Percentiles rank a stretch among this genome's conserved stretches.
Evolutionary conservation across 2,888 invertebrate species (phyloP).

Genomic region (Rambutsinella grinnellia): DNA sequence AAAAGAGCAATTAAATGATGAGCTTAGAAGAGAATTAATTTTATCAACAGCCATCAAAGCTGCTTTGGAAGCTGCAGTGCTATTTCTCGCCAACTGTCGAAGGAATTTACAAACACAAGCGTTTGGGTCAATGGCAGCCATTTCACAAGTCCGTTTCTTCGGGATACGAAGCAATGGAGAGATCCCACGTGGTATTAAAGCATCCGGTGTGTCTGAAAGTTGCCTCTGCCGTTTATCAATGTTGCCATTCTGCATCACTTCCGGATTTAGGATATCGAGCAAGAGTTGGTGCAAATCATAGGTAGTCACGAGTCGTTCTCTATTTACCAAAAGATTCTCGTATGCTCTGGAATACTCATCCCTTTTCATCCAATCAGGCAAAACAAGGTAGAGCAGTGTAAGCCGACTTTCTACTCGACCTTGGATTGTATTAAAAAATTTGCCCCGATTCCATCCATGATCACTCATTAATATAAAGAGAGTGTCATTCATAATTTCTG

Average conservation of each 20-base stretch:
- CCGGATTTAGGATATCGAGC: slow-evolving; percentile 74
- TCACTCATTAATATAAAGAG: slow-evolving; percentile 83
- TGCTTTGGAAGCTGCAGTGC: slow-evolving; percentile 73
- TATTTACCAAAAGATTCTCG: slow-evolving; percentile 72
- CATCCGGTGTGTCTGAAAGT: slow-evolving; percentile 24
- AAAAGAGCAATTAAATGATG: slow-evolving; percentile 74
- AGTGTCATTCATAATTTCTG: slow-evolving; percentile 77
- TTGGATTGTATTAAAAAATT: slow-evolving; percentile 85
- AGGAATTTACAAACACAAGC: slow-evolving; percentile 89
- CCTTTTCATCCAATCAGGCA: slow-evolving; percentile 80
- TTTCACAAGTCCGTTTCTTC: slow-evolving; percentile 79
- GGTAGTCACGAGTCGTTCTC: slow-evolving; percentile 78
- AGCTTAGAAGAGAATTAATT: slow-evolving; percentile 76
- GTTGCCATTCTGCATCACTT: not conserved
- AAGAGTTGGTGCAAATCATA: slow-evolving; percentile 88
- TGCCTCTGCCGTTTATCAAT: not conserved
- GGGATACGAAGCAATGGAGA: slow-evolving; percentile 85
- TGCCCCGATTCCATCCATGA: slow-evolving; percentile 91
- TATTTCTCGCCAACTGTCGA: slow-evolving; percentile 67
- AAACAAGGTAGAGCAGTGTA: slow-evolving; percentile 81
- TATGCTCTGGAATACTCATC: slow-evolving; percentile 76
- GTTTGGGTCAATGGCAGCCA: slow-evolving; percentile 83
- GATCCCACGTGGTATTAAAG: slow-evolving; percentile 74
- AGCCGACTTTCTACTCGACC: slow-evolving; percentile 84
- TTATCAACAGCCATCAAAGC: slow-evolving; percentile 76